Evolutionary conservation across 2,113 vertebrate species (phyloP), one percentile per base, ranked within the genome.

Genomic region (Suricata suricatta): DNA sequence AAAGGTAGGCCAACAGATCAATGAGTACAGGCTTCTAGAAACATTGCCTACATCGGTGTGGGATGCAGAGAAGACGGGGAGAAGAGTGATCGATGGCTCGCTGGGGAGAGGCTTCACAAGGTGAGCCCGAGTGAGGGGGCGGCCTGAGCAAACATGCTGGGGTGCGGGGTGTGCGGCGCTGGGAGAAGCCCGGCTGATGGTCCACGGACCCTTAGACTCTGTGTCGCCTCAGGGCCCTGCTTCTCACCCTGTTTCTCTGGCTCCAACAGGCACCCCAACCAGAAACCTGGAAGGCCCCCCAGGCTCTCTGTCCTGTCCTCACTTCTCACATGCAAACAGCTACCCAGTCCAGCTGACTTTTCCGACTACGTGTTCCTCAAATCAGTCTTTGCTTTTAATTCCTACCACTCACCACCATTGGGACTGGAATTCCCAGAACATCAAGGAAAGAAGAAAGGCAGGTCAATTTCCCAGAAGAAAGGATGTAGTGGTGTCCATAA

Each of bases 121-220:
- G 6, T 3, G 2, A 31, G 8, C 17, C 16, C 3, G 1, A 38
- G 35, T 0, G 7, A 33, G 44, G 23, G 25, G 33, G 50, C 2
- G n/a, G 72, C 17, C 27, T 27, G 33, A 52, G 25, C 17, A 38
- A 21, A 87, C 69, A 8, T 27, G 11, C 38, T 14, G 1, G 0
- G 27, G 33, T 44, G 16, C 3, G 33, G 29, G 9, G 1, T 8
- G 16, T 0, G 7, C 0, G 0, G 25, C 15, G 25, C 31, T 2
- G 17, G 38, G 3, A 47, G n/a, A 19, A 25, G 25, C 44, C 60
- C 25, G 4, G 17, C 4, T 4, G 16, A 14, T 11, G 8, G 23
- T 38, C 82, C 64, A 23, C 31, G 29, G 14, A 11, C 0, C 10
- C 57, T 77, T 31, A 16, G 25, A n/a, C 25, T 77, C 80, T 7